Evolutionary conservation across 1,140 invertebrate genomes (phyloP).

Genomic region (Linepithema humile): DNA sequence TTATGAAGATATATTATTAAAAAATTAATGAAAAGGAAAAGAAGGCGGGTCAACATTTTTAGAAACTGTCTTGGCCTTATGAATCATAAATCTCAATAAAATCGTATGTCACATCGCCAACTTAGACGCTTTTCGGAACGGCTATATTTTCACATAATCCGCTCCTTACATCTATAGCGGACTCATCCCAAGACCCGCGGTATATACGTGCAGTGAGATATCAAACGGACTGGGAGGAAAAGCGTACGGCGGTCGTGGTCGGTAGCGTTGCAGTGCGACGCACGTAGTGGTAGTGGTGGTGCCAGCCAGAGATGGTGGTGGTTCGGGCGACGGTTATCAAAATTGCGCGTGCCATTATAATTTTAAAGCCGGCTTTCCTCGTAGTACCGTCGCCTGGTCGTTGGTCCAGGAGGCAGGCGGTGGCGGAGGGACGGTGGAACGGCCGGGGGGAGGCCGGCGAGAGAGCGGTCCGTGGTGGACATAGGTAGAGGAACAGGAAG

Average conservation of each 20-base stretch:
- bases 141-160: conserved; percentile 28
- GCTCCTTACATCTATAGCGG: conserved; percentile 37
- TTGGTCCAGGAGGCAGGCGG: conserved; percentile 73
- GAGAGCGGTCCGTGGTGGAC: conserved; percentile 59
- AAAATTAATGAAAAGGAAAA: neutral
- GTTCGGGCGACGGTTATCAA: conserved; percentile 83
- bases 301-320: conserved; percentile 58
- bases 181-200: conserved; percentile 50
- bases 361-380: conserved; percentile 84
- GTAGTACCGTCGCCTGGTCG: conserved; percentile 74
- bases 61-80: neutral
- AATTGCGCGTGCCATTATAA: conserved; percentile 85
- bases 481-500: conserved; percentile 74
- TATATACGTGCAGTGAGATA: conserved; percentile 75
- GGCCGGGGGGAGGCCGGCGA: conserved; percentile 28
- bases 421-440: conserved; percentile 61
- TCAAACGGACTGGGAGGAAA: conserved; percentile 69
- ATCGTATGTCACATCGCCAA: neutral
- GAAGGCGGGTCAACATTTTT: neutral
- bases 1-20: neutral
- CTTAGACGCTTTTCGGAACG: neutral
- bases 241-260: conserved; percentile 13
- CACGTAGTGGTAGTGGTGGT: conserved; percentile 36
- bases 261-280: conserved; percentile 14
- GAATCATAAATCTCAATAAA: neutral